Percentiles rank a stretch among this genome's conserved stretches.
These are phyloP conservation scores for Aricia agestis DNA, from an alignment of 1,140 invertebrate genomes.

Conservation along the genomic window DNA sequence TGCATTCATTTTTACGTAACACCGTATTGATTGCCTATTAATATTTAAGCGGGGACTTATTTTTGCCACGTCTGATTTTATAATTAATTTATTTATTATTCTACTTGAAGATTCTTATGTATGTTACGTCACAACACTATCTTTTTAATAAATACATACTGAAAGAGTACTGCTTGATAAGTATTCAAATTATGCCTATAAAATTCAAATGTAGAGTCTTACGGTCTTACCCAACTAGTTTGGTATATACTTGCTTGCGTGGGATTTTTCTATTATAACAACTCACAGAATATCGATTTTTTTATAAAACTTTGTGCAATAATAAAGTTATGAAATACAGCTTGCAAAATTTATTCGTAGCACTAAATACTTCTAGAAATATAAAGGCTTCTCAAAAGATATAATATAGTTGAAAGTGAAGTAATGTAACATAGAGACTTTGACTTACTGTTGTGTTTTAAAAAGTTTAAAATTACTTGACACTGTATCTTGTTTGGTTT, in stretches of 20 bases:
- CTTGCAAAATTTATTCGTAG: neutral
- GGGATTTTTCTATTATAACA: no score
- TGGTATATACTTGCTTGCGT: no score
- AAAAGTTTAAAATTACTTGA: no score
- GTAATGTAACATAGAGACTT: neutral
- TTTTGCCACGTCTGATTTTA: neutral
- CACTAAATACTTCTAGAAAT: neutral
- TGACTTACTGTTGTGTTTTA: neutral
- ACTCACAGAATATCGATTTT: no score
- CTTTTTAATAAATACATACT: neutral
- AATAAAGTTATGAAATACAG: neutral
- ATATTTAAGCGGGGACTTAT: neutral
- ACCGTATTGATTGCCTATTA: conserved; percentile 20
- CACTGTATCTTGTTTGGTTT: no score
- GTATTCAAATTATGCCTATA: neutral
- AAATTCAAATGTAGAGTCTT: neutral
- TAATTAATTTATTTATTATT: neutral
- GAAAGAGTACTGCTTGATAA: neutral
- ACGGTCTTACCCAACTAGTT: no score
- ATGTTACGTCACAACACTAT: conserved; percentile 7
- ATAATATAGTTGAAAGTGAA: neutral
- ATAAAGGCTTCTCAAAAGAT: neutral
- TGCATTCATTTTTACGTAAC: conserved; percentile 15
- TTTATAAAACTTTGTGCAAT: neutral
- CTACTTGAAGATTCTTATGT: neutral